Evolutionary conservation across 2,113 vertebrate species (phyloP).

Genomic region (Tachysurus vachellii): DNA sequence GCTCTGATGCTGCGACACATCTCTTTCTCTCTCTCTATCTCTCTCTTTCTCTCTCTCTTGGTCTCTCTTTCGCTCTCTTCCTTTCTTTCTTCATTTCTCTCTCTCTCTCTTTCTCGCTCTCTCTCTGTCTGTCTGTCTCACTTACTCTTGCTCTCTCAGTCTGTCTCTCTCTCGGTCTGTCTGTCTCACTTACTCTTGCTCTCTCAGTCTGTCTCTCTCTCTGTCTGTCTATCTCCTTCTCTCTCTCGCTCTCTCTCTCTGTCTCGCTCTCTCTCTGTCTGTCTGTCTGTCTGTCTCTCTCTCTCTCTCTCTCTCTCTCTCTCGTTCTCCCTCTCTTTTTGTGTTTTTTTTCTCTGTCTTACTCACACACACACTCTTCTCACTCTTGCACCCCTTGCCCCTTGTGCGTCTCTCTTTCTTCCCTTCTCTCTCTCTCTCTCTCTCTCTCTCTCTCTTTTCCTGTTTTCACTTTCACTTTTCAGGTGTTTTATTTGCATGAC

Average conservation of each 20-base stretch:
- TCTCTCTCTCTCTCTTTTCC: too few relatives aligned
- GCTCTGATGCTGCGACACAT: constrained; percentile 19
- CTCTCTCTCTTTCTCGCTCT: neutral
- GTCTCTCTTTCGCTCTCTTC: neutral
- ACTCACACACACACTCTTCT: too few relatives aligned
- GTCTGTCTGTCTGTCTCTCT: neutral
- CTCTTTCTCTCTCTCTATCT: constrained; percentile 12
- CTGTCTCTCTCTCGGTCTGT: neutral
- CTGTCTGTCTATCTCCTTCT: neutral
- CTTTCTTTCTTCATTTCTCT: too few relatives aligned
- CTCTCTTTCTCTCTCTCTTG: neutral
- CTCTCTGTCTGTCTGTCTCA: constrained; percentile 34
- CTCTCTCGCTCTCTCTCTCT: neutral
- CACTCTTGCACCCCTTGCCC: too few relatives aligned
- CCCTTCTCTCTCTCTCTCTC: too few relatives aligned
- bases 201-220: neutral
- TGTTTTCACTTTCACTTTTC: too few relatives aligned
- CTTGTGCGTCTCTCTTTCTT: too few relatives aligned
- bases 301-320: neutral
- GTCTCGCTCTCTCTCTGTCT: too few relatives aligned
- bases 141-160: constrained; percentile 32
- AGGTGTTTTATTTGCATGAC: too few relatives aligned
- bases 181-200: constrained; percentile 45
- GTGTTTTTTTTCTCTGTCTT: too few relatives aligned
- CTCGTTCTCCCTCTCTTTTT: too few relatives aligned